Percentiles rank a stretch among this genome's conserved stretches.
Evolutionary conservation across 2,113 vertebrate species (phyloP).

Genomic region (Perccottus glenii): DNA sequence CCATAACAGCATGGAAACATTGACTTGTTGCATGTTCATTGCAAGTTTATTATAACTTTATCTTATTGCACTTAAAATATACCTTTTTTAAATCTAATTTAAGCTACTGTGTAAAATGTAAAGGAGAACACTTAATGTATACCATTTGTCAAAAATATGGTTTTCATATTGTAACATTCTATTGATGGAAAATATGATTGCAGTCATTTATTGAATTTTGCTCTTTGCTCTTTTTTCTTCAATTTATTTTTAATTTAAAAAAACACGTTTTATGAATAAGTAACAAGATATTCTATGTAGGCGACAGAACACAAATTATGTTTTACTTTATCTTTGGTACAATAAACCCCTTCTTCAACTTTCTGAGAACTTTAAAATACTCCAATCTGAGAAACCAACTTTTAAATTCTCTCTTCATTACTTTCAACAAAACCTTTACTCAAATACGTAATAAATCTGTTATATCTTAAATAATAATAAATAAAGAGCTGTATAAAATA

Average conservation of each 20-base stretch:
- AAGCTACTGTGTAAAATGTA: no score
- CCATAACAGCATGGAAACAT: no score
- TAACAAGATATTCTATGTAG: not conserved
- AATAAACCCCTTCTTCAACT: conserved; percentile 7
- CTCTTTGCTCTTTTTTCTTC: not conserved
- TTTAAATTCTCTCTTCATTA: not conserved
- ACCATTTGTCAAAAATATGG: no score
- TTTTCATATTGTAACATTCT: no score
- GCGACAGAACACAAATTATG: conserved; percentile 10
- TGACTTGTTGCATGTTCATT: no score
- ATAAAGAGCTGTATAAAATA: conserved; percentile 31
- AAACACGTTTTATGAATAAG: no score
- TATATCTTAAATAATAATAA: not conserved
- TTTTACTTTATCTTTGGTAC: conserved; percentile 37
- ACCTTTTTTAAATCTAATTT: no score
- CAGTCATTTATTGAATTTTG: not conserved
- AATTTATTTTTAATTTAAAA: not conserved
- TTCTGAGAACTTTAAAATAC: conserved; percentile 15
- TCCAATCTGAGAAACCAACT: not conserved
- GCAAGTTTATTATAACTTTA: no score
- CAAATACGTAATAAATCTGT: conserved; percentile 4
- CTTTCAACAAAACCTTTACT: conserved; percentile 2
- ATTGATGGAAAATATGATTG: not conserved
- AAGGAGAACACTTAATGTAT: no score
- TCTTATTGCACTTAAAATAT: no score